These are phyloP conservation scores for Ancistrus triradiatus DNA, from an alignment of 2,113 vertebrate genomes.

Conservation along the genomic window DNA sequence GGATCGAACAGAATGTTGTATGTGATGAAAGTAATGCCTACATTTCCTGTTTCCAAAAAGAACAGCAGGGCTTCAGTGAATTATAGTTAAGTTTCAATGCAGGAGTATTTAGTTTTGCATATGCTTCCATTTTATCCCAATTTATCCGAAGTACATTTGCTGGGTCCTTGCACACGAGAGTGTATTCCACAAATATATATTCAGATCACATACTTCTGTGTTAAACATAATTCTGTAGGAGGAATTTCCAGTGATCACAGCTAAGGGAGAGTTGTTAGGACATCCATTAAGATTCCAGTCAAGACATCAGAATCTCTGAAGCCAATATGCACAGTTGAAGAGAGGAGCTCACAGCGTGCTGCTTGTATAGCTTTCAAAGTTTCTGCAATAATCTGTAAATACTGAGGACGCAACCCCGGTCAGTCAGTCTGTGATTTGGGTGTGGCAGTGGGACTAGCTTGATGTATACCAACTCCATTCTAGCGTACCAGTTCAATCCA, in stretches of 20 bases:
- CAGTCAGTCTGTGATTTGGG: slow-evolving; percentile 30
- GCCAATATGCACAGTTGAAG: slow-evolving; percentile 21
- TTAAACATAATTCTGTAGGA: not conserved
- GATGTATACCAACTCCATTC: slow-evolving; percentile 8
- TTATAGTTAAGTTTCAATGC: too few relatives aligned
- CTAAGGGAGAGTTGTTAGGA: not conserved
- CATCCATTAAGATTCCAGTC: not conserved
- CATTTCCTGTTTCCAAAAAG: too few relatives aligned
- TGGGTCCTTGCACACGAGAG: too few relatives aligned
- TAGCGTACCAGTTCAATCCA: slow-evolving; percentile 1
- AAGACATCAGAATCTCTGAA: slow-evolving; percentile 10
- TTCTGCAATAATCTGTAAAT: slow-evolving; percentile 55
- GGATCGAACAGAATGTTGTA: too few relatives aligned
- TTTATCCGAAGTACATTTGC: too few relatives aligned
- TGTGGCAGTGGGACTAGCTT: slow-evolving; percentile 35
- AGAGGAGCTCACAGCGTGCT: slow-evolving; percentile 19
- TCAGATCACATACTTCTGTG: not conserved
- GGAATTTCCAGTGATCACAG: not conserved
- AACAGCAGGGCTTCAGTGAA: not conserved
- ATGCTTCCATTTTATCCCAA: too few relatives aligned
- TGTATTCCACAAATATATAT: too few relatives aligned
- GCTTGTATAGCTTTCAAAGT: slow-evolving; percentile 40
- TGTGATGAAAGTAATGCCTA: too few relatives aligned
- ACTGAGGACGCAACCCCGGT: slow-evolving; percentile 29
- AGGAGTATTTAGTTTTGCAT: too few relatives aligned